A percentile compares a stretch with the other conserved stretches of the same genome.
These are phyloP conservation scores for Oasisia sp. DNA, from an alignment of 2,888 invertebrate genomes.

Conservation along the genomic window DNA sequence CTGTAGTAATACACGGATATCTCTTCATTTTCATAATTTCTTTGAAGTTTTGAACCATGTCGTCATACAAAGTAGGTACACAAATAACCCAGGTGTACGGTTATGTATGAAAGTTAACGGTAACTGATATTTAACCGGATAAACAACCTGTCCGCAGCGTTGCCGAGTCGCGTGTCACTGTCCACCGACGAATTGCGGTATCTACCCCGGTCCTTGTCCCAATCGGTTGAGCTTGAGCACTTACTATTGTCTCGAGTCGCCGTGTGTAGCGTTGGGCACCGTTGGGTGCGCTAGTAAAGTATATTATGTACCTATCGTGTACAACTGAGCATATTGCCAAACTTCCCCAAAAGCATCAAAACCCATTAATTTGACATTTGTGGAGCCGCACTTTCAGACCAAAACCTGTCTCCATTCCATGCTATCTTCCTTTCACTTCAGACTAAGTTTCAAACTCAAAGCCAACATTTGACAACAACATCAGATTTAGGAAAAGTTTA, in stretches of 20 bases:
- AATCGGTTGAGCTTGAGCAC: neutral
- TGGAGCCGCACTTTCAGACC: no score
- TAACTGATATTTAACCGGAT: neutral
- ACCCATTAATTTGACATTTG: no score
- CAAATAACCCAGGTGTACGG: neutral
- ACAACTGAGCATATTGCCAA: neutral
- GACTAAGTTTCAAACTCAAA: no score
- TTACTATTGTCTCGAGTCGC: neutral
- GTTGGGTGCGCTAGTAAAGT: neutral
- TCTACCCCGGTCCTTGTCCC: neutral
- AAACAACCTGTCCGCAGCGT: neutral
- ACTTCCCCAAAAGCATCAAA: no score
- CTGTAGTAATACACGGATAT: neutral
- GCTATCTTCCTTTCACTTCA: no score
- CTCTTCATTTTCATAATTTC: neutral
- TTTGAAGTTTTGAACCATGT: neutral
- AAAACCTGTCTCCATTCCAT: no score
- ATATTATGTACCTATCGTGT: neutral
- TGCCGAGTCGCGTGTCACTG: neutral
- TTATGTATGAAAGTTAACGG: neutral
- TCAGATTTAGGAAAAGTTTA: no score
- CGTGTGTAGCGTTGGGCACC: no score
- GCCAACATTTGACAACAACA: no score
- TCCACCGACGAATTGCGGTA: no score
- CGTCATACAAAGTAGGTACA: neutral